Percentiles rank a stretch among this genome's conserved stretches.
Evolutionary conservation across 2,888 invertebrate genomes (phyloP).

Genomic region (Papilio protenor): DNA sequence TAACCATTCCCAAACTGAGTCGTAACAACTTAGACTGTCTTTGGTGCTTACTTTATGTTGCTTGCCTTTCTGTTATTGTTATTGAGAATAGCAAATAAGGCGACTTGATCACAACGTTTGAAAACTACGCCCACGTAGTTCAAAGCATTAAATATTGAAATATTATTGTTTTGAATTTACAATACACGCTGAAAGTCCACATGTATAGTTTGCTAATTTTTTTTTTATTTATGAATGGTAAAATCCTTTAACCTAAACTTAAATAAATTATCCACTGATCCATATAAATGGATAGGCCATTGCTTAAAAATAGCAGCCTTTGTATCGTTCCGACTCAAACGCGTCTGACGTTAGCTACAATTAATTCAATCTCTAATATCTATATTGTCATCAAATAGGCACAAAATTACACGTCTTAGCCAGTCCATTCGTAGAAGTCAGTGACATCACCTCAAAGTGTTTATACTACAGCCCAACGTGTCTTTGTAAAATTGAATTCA

Average conservation of each 20-base stretch:
- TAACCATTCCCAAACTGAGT: constrained; percentile 34
- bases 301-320: no score
- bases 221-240: no score
- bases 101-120: constrained; percentile 39
- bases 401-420: no score
- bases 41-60: constrained; percentile 49
- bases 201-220: background rate
- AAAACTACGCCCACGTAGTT: constrained; percentile 38
- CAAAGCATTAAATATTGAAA: constrained; percentile 24
- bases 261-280: no score
- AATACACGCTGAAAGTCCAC: background rate
- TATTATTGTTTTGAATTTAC: constrained; percentile 2
- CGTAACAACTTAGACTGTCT: constrained; percentile 43
- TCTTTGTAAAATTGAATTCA: background rate
- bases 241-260: no score
- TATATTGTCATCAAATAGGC: no score
- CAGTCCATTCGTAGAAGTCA: no score
- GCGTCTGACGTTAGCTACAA: no score
- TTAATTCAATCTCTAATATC: no score
- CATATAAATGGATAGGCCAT: no score
- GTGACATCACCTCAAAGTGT: background rate
- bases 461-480: background rate
- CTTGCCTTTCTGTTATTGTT: constrained; percentile 48
- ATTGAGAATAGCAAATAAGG: constrained; percentile 43
- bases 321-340: no score